These are phyloP conservation scores for Tor tambroides DNA, from an alignment of 2,113 vertebrate genomes.

Conservation along the genomic window DNA sequence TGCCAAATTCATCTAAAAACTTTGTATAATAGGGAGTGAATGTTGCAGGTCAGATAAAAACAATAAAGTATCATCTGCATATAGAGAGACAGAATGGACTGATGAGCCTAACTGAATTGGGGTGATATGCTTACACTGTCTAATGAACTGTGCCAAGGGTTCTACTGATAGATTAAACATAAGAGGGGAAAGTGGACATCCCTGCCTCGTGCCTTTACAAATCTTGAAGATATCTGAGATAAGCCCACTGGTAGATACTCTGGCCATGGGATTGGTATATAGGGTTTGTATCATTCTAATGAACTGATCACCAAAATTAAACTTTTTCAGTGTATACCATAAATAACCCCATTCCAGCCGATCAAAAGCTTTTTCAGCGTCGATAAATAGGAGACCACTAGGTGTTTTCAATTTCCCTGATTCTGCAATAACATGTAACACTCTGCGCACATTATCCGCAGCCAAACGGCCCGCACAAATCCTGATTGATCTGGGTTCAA, in stretches of 20 bases:
- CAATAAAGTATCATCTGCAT: not conserved
- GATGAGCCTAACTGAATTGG: not conserved
- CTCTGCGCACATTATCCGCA: not conserved
- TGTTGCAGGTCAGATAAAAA: not conserved
- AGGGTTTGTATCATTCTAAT: too few relatives aligned
- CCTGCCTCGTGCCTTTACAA: not conserved
- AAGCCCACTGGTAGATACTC: too few relatives aligned
- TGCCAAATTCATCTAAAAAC: not conserved
- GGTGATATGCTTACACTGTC: too few relatives aligned
- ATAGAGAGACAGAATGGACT: not conserved
- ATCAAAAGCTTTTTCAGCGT: too few relatives aligned
- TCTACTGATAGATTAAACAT: not conserved
- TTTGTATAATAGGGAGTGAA: not conserved
- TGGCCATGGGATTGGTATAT: not conserved
- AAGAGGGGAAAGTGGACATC: not conserved
- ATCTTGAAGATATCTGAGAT: not conserved
- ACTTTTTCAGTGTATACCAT: too few relatives aligned
- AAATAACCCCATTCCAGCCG: too few relatives aligned
- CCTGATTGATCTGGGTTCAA: not conserved
- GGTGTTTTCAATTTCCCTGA: not conserved
- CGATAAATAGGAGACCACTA: too few relatives aligned
- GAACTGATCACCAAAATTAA: too few relatives aligned
- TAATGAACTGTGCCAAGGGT: not conserved
- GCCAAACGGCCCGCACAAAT: not conserved
- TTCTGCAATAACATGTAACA: not conserved